Evolutionary conservation across 1,140 invertebrate genomes (phyloP), one percentile per base, ranked within the genome.

Genomic region (Oreohelix idahoensis): DNA sequence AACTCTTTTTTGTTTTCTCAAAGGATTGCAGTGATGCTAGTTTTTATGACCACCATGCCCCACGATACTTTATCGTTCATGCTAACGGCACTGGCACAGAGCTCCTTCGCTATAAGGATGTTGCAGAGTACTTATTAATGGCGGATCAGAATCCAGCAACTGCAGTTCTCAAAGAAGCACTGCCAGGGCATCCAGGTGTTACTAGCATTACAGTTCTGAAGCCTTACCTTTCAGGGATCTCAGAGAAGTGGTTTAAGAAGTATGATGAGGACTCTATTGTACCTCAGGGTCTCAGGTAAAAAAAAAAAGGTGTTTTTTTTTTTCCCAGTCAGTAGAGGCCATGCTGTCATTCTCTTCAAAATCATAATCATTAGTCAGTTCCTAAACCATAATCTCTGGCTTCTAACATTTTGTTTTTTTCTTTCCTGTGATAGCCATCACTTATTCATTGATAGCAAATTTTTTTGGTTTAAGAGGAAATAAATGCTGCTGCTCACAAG

Each of bases 1-100:
- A n/a, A n/a, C n/a, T n/a, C n/a, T n/a, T n/a, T n/a, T n/a, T n/a
- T n/a, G n/a, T n/a, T n/a, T n/a, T n/a, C n/a, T n/a, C n/a, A n/a
- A n/a, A n/a, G n/a, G n/a, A n/a, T n/a, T n/a, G n/a, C n/a, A n/a
- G n/a, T n/a, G n/a, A n/a, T n/a, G n/a, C n/a, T n/a, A n/a, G n/a
- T n/a, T n/a, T n/a, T n/a, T 45, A 4, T 58, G 53, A 87, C 38
- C 88, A 92, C 51, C 91, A 92, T 86, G 88, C 89, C n/a, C 91
- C 92, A 35, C 80, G 90, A 36, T 92, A 92, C 84, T 93, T 93
- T 84, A 88, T 93, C 38, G 84, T 92, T 39, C 91, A 92, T 83
- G 77, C 84, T 35, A 90, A 92, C 85, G 91, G 91, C 2, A 92
- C 91, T 85, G 92, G 92, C 5, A 92, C 89, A 15, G 92, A 93